phyloP scores from a whole-genome alignment of 2,797 vertebrate genomes.

The Coendou prehensilis region DNA sequence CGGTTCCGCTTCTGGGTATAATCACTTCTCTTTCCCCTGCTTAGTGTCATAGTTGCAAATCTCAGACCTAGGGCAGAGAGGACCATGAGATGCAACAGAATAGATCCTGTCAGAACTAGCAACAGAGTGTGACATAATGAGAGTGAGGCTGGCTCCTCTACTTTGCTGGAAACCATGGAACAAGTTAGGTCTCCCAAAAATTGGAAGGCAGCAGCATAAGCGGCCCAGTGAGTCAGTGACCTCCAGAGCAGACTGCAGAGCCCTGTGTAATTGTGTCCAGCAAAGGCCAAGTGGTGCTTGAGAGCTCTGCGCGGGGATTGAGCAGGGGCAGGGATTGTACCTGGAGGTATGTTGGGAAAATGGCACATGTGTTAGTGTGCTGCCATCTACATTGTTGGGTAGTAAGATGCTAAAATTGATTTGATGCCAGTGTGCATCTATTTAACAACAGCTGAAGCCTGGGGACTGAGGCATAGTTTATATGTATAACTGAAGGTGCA shows the following conservation, averaged over 20 bases:
- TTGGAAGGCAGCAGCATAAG: background rate
- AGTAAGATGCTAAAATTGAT: background rate
- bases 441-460: background rate
- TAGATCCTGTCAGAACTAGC: background rate
- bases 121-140: background rate
- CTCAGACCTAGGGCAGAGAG: background rate
- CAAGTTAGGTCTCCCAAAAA: background rate
- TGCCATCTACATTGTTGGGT: background rate
- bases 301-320: accelerated
- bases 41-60: background rate
- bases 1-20: background rate
- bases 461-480: background rate
- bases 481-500: background rate
- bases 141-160: background rate
- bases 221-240: background rate
- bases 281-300: accelerated
- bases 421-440: background rate
- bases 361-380: background rate
- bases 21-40: background rate
- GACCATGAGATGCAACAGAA: background rate
- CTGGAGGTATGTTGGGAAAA: background rate
- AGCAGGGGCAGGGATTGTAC: background rate
- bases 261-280: background rate
- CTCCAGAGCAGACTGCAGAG: background rate
- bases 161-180: background rate